A percentile compares a stretch with the other conserved stretches of the same genome.
phyloP scores from a whole-genome alignment of 2,888 invertebrate genomes.

The Vannuccia rotundouncinata region DNA sequence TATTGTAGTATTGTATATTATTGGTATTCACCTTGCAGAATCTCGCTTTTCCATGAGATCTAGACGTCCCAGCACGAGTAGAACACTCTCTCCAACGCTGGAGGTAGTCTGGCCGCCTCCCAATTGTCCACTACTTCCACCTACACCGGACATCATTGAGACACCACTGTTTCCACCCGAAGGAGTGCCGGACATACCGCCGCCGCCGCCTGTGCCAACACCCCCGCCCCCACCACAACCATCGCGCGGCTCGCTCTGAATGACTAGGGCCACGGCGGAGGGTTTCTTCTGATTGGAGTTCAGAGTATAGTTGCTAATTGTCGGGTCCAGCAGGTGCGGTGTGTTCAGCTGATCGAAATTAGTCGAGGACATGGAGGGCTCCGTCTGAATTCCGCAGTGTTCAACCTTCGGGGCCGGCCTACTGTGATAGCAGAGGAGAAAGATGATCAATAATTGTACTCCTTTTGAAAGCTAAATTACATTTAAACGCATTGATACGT shows the following conservation, averaged over 20 bases:
- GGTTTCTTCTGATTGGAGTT: background rate
- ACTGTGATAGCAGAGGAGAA: no score
- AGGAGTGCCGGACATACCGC: background rate
- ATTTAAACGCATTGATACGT: background rate
- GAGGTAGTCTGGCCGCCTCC: background rate
- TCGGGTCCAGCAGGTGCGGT: background rate
- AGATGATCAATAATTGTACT: no score
- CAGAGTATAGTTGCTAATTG: background rate
- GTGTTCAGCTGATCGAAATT: background rate
- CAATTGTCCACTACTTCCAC: background rate
- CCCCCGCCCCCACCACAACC: background rate
- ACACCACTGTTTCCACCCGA: background rate
- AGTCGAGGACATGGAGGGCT: background rate
- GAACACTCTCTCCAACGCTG: background rate
- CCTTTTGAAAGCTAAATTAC: background rate
- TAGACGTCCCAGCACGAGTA: background rate
- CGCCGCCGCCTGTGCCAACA: background rate
- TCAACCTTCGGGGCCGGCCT: constrained; percentile 5
- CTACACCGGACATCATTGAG: background rate
- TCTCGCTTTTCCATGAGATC: background rate
- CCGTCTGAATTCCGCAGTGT: constrained; percentile 12
- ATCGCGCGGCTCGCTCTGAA: background rate
- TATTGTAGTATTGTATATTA: no score
- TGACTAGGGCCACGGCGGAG: background rate
- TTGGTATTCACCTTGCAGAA: constrained; percentile 3